A percentile compares a stretch with the other conserved stretches of the same genome.
Evolutionary conservation across 1,140 invertebrate species (phyloP).

Genomic region (Papilio polyxenes): DNA sequence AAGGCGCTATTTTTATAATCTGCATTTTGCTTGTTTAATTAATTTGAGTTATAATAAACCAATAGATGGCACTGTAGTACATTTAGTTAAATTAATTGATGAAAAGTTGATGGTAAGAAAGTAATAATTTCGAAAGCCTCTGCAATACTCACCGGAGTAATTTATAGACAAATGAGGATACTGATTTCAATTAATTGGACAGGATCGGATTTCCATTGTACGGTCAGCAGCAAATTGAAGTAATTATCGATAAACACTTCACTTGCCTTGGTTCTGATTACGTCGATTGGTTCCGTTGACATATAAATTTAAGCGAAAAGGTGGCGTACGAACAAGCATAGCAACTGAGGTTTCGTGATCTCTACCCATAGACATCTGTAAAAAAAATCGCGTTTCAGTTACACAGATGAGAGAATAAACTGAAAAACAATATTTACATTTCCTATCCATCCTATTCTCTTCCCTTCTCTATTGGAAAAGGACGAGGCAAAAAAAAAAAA

Average conservation of each 20-base stretch:
- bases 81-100: background rate
- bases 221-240: background rate
- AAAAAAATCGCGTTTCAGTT: too few species aligned
- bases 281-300: background rate
- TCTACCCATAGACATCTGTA: too few species aligned
- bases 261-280: background rate
- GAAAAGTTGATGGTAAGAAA: background rate
- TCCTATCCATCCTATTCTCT: too few species aligned
- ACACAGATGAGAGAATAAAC: too few species aligned
- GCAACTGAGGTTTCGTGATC: too few species aligned
- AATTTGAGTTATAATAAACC: background rate
- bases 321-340: too few species aligned
- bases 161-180: background rate
- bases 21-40: background rate
- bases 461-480: too few species aligned
- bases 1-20: too few species aligned
- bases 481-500: too few species aligned
- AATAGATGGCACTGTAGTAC: background rate
- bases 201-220: background rate
- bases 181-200: background rate
- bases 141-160: too few species aligned
- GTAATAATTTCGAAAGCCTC: too few species aligned
- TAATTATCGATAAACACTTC: background rate
- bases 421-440: too few species aligned
- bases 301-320: background rate